Evolutionary conservation across 2,797 vertebrate genomes (phyloP).

Genomic region (Merluccius polli): DNA sequence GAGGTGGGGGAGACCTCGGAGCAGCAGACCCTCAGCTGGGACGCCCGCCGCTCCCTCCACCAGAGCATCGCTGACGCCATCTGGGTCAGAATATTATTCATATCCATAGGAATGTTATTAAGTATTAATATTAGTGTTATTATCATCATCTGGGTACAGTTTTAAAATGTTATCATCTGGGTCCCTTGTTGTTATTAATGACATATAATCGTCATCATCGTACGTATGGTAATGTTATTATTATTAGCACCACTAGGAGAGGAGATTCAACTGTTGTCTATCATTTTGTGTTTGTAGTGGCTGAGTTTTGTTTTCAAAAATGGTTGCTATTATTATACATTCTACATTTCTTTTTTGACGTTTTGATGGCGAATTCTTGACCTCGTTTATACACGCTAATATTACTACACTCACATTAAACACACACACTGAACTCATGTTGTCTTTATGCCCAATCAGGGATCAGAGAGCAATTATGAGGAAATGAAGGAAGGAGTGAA

Average conservation of each 20-base stretch:
- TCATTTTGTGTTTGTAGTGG: too few relatives aligned
- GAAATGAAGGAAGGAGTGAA: constrained; percentile 87
- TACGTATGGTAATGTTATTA: too few relatives aligned
- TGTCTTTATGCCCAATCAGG: constrained; percentile 65
- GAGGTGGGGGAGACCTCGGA: constrained; percentile 83
- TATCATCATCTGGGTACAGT: not conserved
- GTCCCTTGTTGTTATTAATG: too few relatives aligned
- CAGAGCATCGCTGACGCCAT: constrained; percentile 87
- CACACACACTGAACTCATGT: not conserved
- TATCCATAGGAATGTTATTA: not conserved
- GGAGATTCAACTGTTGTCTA: not conserved
- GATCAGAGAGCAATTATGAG: constrained; percentile 91
- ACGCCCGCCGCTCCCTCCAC: constrained; percentile 73
- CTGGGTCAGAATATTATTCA: constrained; percentile 79
- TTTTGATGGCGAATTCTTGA: not conserved
- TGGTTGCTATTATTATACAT: too few relatives aligned
- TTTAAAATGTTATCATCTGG: not conserved
- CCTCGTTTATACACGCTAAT: not conserved
- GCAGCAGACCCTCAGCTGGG: constrained; percentile 84
- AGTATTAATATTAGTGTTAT: not conserved
- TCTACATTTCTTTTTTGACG: too few relatives aligned
- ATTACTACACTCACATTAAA: not conserved
- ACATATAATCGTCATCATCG: too few relatives aligned
- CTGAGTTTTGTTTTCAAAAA: too few relatives aligned
- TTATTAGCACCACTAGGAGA: too few relatives aligned